These are phyloP conservation scores for Argyrosomus regius DNA, from an alignment of 2,797 vertebrate species.

Conservation along the genomic window DNA sequence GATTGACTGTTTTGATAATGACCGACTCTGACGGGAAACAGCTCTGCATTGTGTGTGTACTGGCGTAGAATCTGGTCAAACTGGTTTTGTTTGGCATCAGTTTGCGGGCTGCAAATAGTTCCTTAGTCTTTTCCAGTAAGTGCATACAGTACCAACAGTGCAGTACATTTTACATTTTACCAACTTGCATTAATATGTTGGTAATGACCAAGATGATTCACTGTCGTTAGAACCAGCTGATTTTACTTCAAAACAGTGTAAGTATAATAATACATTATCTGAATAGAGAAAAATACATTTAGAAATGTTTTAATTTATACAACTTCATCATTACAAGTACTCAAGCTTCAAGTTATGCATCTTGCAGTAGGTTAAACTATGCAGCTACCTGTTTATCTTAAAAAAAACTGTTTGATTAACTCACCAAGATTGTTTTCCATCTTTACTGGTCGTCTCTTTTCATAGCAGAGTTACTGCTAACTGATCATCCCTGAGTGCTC, in stretches of 20 bases:
- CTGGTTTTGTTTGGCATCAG: background rate
- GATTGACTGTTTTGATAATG: too few relatives aligned
- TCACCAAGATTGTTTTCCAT: constrained; percentile 45
- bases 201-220: background rate
- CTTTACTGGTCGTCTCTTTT: constrained; percentile 18
- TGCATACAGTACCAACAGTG: background rate
- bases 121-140: background rate
- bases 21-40: too few relatives aligned
- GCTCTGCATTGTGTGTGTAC: background rate
- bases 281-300: background rate
- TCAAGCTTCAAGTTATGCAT: background rate
- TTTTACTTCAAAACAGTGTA: background rate
- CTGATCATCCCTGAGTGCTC: background rate
- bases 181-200: background rate
- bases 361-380: background rate
- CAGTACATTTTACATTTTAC: too few relatives aligned
- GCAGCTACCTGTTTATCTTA: background rate
- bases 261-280: background rate
- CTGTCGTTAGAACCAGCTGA: background rate
- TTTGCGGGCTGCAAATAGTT: too few relatives aligned
- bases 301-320: background rate
- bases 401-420: constrained; percentile 13
- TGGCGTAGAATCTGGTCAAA: background rate
- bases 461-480: background rate
- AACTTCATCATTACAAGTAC: background rate